A percentile compares a stretch with the other conserved stretches of the same genome.
phyloP scores from a whole-genome alignment of 2,113 vertebrate species.

The Micronycteris hirsuta region DNA sequence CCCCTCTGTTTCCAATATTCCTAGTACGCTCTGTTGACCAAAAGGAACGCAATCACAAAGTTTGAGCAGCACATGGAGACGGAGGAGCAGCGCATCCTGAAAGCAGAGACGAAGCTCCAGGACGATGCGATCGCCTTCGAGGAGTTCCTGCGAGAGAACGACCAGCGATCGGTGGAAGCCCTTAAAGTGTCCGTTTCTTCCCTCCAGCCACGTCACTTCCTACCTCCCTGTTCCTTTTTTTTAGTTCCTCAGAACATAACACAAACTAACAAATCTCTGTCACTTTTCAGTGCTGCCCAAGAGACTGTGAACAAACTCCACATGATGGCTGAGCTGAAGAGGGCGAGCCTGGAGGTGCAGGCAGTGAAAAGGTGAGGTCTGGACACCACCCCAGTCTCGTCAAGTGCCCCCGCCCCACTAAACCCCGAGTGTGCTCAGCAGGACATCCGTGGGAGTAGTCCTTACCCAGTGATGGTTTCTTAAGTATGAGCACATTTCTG shows the following conservation, averaged over 20 bases:
- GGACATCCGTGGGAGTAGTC: not conserved
- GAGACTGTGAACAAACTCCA: slow-evolving; percentile 76
- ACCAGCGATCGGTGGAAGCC: slow-evolving; percentile 75
- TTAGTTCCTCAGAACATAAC: not conserved
- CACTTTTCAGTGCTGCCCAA: slow-evolving; percentile 75
- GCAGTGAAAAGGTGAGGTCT: slow-evolving; percentile 71
- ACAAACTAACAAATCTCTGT: not conserved
- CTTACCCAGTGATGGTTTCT: not conserved
- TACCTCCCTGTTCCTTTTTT: not conserved
- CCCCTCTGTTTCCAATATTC: slow-evolving; percentile 15
- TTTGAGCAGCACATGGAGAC: slow-evolving; percentile 56
- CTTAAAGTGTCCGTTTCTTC: slow-evolving; percentile 72
- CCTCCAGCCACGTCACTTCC: not conserved
- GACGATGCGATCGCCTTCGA: slow-evolving; percentile 74
- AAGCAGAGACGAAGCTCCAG: slow-evolving; percentile 72
- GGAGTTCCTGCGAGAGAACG: slow-evolving; percentile 77
- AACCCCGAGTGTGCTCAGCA: not conserved
- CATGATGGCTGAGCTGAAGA: slow-evolving; percentile 67
- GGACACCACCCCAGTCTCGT: not conserved
- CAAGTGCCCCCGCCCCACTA: accelerated
- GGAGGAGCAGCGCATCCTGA: slow-evolving; percentile 57
- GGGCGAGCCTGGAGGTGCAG: slow-evolving; percentile 66
- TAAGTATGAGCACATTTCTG: not conserved
- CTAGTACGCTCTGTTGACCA: slow-evolving; percentile 74
- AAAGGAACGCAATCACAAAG: slow-evolving; percentile 67